A percentile compares a stretch with the other conserved stretches of the same genome.
Evolutionary conservation across 2,113 vertebrate species (phyloP).

Genomic region (Vombatus ursinus): DNA sequence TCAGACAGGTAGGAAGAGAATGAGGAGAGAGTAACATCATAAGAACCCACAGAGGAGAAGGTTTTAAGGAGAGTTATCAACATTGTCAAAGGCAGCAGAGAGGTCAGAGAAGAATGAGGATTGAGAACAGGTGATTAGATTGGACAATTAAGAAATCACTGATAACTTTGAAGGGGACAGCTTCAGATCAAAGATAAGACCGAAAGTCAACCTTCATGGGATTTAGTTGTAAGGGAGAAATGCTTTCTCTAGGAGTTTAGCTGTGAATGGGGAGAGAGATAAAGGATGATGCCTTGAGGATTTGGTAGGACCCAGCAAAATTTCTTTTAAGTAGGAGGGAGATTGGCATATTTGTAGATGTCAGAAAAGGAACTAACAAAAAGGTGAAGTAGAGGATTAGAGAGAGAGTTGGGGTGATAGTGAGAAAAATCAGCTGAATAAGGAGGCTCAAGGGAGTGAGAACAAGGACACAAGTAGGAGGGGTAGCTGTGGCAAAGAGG

Average conservation of each 20-base stretch:
- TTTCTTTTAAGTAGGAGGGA: background rate
- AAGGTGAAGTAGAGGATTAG: background rate
- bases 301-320: too few species aligned
- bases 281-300: too few species aligned
- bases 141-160: background rate
- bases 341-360: background rate
- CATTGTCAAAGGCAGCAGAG: background rate
- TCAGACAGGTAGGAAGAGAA: background rate
- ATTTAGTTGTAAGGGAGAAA: background rate
- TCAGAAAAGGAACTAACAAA: background rate
- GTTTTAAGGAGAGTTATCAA: background rate
- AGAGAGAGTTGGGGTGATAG: too few species aligned
- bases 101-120: background rate
- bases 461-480: background rate
- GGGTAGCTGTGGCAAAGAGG: background rate
- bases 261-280: too few species aligned
- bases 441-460: background rate
- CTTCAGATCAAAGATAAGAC: background rate
- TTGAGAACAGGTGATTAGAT: background rate
- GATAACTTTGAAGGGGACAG: background rate
- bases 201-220: background rate
- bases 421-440: background rate
- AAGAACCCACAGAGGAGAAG: background rate
- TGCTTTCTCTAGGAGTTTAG: background rate
- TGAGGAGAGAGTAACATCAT: background rate